Base-by-base conservation (phyloP, 2,113 vertebrate genomes). In the Amphilophus citrinellus region DNA sequence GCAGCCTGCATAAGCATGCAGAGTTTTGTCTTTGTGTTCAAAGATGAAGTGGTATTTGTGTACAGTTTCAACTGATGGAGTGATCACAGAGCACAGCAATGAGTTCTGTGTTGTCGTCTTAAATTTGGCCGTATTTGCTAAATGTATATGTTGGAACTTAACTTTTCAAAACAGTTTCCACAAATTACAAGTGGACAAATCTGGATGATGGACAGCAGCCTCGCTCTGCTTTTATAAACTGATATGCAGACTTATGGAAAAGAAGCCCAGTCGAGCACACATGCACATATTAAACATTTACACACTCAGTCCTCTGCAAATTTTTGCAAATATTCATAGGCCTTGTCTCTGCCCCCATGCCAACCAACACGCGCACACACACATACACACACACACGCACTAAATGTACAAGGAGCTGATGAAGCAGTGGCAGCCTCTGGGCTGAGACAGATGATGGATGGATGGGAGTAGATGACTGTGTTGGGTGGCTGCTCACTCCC, bases 401-500 rank as follows among this genome's bases (percentile, higher is more conserved):
- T 65, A 50, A 60, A 79, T 80, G 79, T 61, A 78, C 42, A 75
- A 60, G 65, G 65, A 84, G 77, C 53, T 76, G 85, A 92, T 93
- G 87, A 93, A 87, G 88, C 88, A 86, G 83, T 78, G 68, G 84
- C 87, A 87, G 87, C 81, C 92, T 89, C 87, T 90, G 90, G 84
- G 84, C 87, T 89, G 84, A 90, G 88, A 85, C 87, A 88, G 79
- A 93, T 92, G 88, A 92, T 93, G 88, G 86, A 93, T 91, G 87
- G 83, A 88, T 83, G 85, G 76, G 60, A 90, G 86, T 87, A 93
- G 88, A 94, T 94, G 91, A 89, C 90, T 90, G 80, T 87, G 89
- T 91, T 93, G 91, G 93, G 89, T 91, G 93, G 89, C 87, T 94
- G 91, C 92, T 94, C 81, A 10, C 83, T 91, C 86, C 75, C 75